phyloP scores from a whole-genome alignment of 1,140 invertebrate genomes.

The Elysia chlorotica region DNA sequence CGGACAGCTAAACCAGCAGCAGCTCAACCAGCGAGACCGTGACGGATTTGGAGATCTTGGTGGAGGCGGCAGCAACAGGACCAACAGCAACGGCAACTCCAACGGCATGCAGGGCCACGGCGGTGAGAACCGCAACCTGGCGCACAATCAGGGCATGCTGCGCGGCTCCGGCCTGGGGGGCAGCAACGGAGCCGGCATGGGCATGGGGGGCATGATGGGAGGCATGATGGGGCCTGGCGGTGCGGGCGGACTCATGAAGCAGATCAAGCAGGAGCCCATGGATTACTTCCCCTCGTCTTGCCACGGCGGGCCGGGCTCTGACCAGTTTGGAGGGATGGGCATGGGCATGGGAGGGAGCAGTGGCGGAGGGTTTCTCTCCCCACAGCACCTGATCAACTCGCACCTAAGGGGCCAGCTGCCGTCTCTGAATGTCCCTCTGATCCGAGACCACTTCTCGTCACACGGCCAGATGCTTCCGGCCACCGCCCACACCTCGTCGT shows the following conservation, averaged over 20 bases:
- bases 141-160: slow-evolving; percentile 18
- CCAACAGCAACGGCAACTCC: not conserved
- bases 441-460: slow-evolving; percentile 8
- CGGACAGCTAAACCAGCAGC: slow-evolving; percentile 14
- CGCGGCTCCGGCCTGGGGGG: not conserved
- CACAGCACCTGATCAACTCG: slow-evolving; percentile 17
- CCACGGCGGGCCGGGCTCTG: slow-evolving; percentile 2
- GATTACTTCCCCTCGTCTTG: slow-evolving; percentile 17
- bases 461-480: slow-evolving; percentile 15
- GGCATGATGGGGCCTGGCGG: not conserved
- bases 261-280: slow-evolving; percentile 23
- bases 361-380: slow-evolving; percentile 10
- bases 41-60: slow-evolving; percentile 10
- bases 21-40: slow-evolving; percentile 11
- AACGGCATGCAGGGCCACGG: not conserved
- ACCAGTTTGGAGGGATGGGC: slow-evolving; percentile 16
- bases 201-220: not conserved
- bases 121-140: not conserved
- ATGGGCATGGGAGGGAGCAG: not conserved
- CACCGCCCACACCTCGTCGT: slow-evolving; percentile 1
- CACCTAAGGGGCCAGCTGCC: slow-evolving; percentile 8
- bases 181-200: not conserved
- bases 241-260: slow-evolving; percentile 5
- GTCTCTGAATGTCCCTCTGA: slow-evolving; percentile 16
- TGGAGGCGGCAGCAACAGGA: not conserved